These are phyloP conservation scores for Emydoidea blandingii DNA, from an alignment of 2,797 vertebrate species.

Conservation along the genomic window DNA sequence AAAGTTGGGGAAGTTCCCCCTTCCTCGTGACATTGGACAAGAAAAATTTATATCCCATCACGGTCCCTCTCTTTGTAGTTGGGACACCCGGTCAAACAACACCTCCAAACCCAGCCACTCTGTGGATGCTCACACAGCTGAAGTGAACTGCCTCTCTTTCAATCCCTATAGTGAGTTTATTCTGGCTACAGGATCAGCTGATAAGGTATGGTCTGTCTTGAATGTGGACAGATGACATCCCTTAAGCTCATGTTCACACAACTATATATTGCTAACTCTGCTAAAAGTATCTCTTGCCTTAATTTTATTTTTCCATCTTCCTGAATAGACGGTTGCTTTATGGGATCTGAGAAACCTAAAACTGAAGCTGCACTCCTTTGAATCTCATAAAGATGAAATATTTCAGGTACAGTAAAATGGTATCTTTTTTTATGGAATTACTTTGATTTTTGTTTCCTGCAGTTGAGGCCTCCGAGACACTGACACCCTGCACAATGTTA, in stretches of 20 bases:
- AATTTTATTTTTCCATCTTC: background rate
- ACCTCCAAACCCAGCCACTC: slow-evolving; percentile 98
- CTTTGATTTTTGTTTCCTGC: background rate
- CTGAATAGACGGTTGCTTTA: slow-evolving; percentile 92
- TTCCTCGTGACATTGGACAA: background rate
- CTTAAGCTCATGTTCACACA: background rate
- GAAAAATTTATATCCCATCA: rapidly evolving
- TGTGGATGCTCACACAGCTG: slow-evolving; percentile 97
- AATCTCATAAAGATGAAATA: slow-evolving; percentile 99
- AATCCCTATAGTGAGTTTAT: slow-evolving; percentile 99
- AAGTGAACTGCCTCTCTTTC: slow-evolving; percentile 98
- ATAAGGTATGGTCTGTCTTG: slow-evolving; percentile 85
- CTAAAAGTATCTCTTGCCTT: background rate
- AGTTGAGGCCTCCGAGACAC: background rate
- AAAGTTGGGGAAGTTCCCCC: rapidly evolving
- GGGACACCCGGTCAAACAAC: slow-evolving; percentile 98
- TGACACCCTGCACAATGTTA: background rate
- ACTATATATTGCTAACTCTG: rapidly evolving
- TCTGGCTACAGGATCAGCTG: slow-evolving; percentile 95
- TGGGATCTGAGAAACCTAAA: slow-evolving; percentile 98
- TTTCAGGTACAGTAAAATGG: slow-evolving; percentile 89
- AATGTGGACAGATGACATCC: rapidly evolving
- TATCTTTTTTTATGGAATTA: background rate
- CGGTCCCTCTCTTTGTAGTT: slow-evolving; percentile 79
- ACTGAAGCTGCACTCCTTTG: slow-evolving; percentile 97